Base-by-base conservation (phyloP, 2,888 invertebrate species). In the Cheilosia impressa region DNA sequence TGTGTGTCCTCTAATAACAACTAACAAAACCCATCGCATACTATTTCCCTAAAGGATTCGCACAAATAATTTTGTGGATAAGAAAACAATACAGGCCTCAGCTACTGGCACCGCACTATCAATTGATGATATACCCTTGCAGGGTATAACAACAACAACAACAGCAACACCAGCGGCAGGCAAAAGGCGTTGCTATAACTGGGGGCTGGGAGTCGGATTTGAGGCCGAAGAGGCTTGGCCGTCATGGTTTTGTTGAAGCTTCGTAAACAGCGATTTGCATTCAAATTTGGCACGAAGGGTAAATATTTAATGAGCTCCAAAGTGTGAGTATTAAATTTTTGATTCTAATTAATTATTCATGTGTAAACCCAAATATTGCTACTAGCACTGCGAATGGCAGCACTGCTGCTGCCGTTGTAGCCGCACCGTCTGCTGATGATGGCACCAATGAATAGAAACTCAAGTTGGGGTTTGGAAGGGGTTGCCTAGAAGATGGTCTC, bases 311-410 rank as follows among this genome's bases (percentile, higher is more conserved):
- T 90, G 90, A 90, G 90, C 90, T 90, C 88, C 89, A 89, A 90
- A 91, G 91, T 91, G 90, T 90, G 90, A 90, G 91, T 89, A 90
- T 90, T 91, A 91, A 91, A 91, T 91, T 91, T 91, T 91, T 91
- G 90, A 91, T 91, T 90, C 90, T 91, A 91, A 91, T 91, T 91
- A 91, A 91, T 91, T 91, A 91, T 91, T 90, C 91, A 91, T 91
- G 90, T 91, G 91, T 91, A 91, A 90, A 91, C 85, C 85, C 85
- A 81, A 85, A 85, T 81, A 81, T 85, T 85, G 85, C 76, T 85
- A 81, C 68, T 77, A 72, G 85, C 71, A 77, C 85, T 85, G 85
- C 72, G 71, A 77, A 81, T 85, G 85, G 80, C 81, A 81, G 53
- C 65, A 85, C 50, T 63, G 65, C 41, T 58, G 63, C 31, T 31